phyloP scores from a whole-genome alignment of 1,140 invertebrate species.

The Bombus impatiens region DNA sequence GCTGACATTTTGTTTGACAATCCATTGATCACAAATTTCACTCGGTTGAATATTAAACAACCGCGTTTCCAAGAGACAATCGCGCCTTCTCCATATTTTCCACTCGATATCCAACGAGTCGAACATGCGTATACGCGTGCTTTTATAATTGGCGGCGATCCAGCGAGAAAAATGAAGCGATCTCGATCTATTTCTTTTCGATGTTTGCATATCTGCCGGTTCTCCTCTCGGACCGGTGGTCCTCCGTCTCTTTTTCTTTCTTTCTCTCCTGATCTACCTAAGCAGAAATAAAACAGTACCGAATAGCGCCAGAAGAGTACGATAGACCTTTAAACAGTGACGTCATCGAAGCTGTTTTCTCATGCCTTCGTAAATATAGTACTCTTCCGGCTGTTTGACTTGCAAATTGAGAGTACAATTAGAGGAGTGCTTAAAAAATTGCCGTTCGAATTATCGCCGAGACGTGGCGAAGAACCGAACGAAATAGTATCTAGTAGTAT shows the following conservation, averaged over 20 bases:
- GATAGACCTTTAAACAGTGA: conserved; percentile 62
- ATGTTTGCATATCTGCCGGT: conserved; percentile 1
- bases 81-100: not conserved
- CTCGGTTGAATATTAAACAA: not conserved
- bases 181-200: conserved; percentile 46
- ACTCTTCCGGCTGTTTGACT: conserved; percentile 61
- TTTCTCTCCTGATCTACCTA: not conserved
- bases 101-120: not conserved
- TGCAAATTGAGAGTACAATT: conserved; percentile 38
- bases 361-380: conserved; percentile 63
- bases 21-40: conserved; percentile 1
- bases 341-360: conserved; percentile 61
- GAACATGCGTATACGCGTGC: too few relatives aligned
- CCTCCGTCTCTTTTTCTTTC: not conserved
- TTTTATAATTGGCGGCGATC: conserved; percentile 12
- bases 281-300: conserved; percentile 64
- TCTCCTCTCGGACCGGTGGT: not conserved
- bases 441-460: conserved; percentile 25
- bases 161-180: conserved; percentile 1
- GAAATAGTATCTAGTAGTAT: not conserved
- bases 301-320: conserved; percentile 57
- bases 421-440: conserved; percentile 36
- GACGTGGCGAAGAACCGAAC: not conserved
- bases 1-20: not conserved
- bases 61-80: conserved; percentile 1